Base-by-base conservation (phyloP, 35 echinoderm and acorn worm genomes). In the Chiridota heheva region DNA sequence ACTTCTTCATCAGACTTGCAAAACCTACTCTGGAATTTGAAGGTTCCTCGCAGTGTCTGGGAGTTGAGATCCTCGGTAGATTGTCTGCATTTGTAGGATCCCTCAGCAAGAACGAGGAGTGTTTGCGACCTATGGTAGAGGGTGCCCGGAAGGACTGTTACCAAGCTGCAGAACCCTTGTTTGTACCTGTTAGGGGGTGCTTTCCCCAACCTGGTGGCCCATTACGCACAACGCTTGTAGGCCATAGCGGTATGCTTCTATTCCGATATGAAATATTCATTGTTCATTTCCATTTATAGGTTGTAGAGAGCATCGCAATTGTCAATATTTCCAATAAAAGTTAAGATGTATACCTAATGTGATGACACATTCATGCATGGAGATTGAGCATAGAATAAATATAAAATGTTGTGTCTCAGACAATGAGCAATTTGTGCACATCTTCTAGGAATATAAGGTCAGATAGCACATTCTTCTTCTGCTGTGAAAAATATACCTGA, bases 21-120 rank as follows among this genome's bases (percentile, higher is more conserved):
- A 87, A 90, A 41, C 89, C 93, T n/a, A 97, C 93, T 3, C 43
- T 97, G 18, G 93, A 97, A 59, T 97, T 88, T 62, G 80, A 81
- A 56, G 77, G 73, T 30, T 86, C 81, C 55, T 10, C 26, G 1
- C 73, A 87, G 42, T 72, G 30, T 30, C 25, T 63, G 60, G 84
- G 78, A 33, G 67, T 78, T 7, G 94, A 97, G 60, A 56, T 97
- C 4, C 73, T 97, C 1, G 94, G 88, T 0, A 77, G 94, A 10
- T 80, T 97, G 20, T 42, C 66, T 40, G 68, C 86, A 40, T 76
- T 91, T 8, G 44, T 53, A 7, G n/a, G 73, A 77, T 32, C 12
- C 73, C 1, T 1, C 33, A 29, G 84, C 12, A 58, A 84, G 41
- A 70, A 80, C 48, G 53, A 70, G 51, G 48, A 53, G 0, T 69